These are phyloP conservation scores for Hemistola chrysoprasaria DNA, from an alignment of 2,888 invertebrate species.

Conservation along the genomic window DNA sequence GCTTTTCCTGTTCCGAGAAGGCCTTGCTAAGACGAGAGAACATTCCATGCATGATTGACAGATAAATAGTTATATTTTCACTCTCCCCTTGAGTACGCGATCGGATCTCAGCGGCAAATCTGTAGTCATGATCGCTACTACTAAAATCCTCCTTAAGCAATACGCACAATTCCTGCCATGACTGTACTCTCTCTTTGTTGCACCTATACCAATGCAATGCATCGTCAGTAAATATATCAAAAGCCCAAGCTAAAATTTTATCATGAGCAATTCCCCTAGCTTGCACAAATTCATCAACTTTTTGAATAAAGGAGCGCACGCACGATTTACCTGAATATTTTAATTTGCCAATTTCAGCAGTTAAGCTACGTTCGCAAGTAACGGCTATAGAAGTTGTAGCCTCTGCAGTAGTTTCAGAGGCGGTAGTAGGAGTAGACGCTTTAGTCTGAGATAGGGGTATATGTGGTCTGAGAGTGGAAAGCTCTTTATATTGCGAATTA, in stretches of 20 bases:
- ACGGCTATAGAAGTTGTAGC: background rate
- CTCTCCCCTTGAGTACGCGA: no score
- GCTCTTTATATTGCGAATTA: background rate
- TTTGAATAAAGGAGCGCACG: constrained; percentile 20
- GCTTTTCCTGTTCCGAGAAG: no score
- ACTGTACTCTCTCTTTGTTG: constrained; percentile 3
- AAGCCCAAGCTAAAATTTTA: no score
- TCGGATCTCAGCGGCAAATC: no score
- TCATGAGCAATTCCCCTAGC: constrained; percentile 10
- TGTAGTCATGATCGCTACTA: no score
- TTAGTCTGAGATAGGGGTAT: background rate
- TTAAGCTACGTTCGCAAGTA: constrained; percentile 7
- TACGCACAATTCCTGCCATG: constrained; percentile 15
- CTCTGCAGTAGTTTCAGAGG: background rate
- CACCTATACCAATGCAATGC: constrained; percentile 27
- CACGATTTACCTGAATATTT: constrained; percentile 18
- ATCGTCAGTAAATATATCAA: constrained; percentile 10
- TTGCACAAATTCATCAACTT: constrained; percentile 10
- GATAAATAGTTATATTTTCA: no score
- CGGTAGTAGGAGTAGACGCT: background rate
- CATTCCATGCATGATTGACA: no score
- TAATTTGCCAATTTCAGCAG: constrained; percentile 3
- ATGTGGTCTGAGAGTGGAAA: background rate
- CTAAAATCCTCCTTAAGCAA: constrained; percentile 15
- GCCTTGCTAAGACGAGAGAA: no score